Conservation (phyloP, 2,797 vertebrate genomes). For the Falco novaeseelandiae region DNA sequence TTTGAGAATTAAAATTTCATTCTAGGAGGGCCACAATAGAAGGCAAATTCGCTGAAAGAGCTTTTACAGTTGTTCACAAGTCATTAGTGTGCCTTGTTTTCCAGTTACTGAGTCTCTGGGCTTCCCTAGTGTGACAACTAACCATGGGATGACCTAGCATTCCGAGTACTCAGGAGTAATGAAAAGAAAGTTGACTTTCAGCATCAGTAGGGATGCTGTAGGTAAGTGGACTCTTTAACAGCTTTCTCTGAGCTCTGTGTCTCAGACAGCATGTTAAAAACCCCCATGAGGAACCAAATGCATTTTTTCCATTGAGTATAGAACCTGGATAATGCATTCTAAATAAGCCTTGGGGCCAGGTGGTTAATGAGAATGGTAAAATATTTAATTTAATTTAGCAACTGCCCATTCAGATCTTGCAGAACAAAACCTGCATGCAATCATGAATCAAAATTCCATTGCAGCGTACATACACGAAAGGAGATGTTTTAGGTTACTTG, state of each 20-base stretch:
- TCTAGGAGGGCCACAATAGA: background rate
- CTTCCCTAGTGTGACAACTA: background rate
- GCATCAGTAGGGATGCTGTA: background rate
- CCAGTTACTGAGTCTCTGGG: background rate
- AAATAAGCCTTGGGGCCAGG: background rate
- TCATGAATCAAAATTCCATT: background rate
- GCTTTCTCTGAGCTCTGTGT: background rate
- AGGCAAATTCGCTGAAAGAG: background rate
- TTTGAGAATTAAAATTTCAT: background rate
- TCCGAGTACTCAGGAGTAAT: background rate
- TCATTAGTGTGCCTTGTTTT: background rate
- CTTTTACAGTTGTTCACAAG: background rate
- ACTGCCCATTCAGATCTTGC: background rate
- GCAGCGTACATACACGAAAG: background rate
- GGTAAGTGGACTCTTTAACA: background rate
- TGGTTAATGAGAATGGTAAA: background rate
- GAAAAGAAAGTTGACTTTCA: background rate
- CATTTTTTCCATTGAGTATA: slow-evolving; percentile 2
- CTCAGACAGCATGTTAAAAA: background rate
- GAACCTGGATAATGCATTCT: background rate
- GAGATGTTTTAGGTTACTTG: background rate
- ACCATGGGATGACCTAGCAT: background rate
- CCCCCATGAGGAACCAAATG: background rate
- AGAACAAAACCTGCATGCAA: background rate
- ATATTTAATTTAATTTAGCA: background rate